Conservation (phyloP, 2,113 vertebrate genomes). For the Microcebus ravelobensis region DNA sequence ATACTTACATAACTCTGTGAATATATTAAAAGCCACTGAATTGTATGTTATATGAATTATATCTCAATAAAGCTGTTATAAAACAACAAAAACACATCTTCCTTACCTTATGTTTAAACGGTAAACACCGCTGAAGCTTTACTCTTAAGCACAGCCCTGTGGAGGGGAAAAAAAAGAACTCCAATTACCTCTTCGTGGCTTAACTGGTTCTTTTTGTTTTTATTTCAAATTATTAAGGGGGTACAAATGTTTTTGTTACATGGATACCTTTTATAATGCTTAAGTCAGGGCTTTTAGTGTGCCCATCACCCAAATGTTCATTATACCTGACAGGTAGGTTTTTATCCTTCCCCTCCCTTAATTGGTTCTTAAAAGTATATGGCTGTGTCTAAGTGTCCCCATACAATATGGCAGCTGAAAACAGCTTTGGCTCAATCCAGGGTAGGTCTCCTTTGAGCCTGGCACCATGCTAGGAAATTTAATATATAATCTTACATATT, state of each 20-base stretch:
- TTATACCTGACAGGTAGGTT: too few species aligned
- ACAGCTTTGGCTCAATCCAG: background rate
- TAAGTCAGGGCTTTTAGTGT: too few species aligned
- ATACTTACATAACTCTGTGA: background rate
- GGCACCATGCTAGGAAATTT: background rate
- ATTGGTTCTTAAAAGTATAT: background rate
- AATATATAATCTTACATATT: background rate
- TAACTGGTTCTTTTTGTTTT: background rate
- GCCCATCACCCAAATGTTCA: too few species aligned
- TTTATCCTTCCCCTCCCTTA: too few species aligned
- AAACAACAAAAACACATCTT: background rate
- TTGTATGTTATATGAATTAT: background rate
- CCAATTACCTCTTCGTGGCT: background rate
- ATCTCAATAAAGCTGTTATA: constrained; percentile 6
- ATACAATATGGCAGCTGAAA: background rate
- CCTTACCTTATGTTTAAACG: constrained; percentile 98
- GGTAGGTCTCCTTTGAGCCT: background rate
- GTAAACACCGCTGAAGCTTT: constrained; percentile 97
- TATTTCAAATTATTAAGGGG: too few species aligned
- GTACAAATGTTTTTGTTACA: too few species aligned
- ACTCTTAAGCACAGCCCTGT: constrained; percentile 97
- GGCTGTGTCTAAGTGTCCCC: background rate
- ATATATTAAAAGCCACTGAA: background rate
- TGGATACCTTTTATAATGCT: too few species aligned
- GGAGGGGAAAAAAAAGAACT: background rate